Percentiles rank a stretch among this genome's conserved stretches.
Evolutionary conservation across 2,888 invertebrate genomes (phyloP).

Genomic region (Lordiphosa andalusiaca): DNA sequence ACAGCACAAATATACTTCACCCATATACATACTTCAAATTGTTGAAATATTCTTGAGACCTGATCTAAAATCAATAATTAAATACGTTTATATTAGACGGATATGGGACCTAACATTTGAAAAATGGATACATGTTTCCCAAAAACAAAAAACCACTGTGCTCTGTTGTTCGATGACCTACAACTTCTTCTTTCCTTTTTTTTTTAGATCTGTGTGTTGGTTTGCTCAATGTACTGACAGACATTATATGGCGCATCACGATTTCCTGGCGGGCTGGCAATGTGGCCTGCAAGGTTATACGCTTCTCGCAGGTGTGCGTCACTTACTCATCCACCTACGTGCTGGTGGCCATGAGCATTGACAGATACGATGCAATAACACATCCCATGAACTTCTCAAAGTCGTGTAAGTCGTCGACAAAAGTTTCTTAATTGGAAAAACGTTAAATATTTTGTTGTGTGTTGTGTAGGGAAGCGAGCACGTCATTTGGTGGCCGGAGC

Average conservation of each 20-base stretch:
- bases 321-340: conserved; percentile 96
- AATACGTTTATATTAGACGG: too few relatives aligned
- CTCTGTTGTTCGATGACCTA: too few relatives aligned
- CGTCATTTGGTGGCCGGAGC: conserved; percentile 88
- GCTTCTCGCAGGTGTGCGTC: conserved; percentile 92
- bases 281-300: conserved; percentile 91
- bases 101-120: too few relatives aligned
- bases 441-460: conserved; percentile 3
- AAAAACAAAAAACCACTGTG: too few relatives aligned
- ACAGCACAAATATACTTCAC: too few relatives aligned
- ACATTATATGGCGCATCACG: conserved; percentile 93
- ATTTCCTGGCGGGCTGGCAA: conserved; percentile 95
- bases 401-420: conserved; percentile 88
- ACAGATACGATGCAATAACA: conserved; percentile 95
- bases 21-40: too few relatives aligned
- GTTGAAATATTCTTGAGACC: too few relatives aligned
- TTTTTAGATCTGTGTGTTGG: conserved; percentile 91
- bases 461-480: conserved; percentile 88
- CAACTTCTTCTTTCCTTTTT: neutral
- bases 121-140: too few relatives aligned
- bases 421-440: conserved; percentile 71
- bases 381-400: conserved; percentile 97
- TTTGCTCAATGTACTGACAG: conserved; percentile 92
- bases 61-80: too few relatives aligned
- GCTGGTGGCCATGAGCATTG: conserved; percentile 93